These are phyloP conservation scores for Brachystomella parvula DNA, from an alignment of 1,140 invertebrate species.

Conservation along the genomic window DNA sequence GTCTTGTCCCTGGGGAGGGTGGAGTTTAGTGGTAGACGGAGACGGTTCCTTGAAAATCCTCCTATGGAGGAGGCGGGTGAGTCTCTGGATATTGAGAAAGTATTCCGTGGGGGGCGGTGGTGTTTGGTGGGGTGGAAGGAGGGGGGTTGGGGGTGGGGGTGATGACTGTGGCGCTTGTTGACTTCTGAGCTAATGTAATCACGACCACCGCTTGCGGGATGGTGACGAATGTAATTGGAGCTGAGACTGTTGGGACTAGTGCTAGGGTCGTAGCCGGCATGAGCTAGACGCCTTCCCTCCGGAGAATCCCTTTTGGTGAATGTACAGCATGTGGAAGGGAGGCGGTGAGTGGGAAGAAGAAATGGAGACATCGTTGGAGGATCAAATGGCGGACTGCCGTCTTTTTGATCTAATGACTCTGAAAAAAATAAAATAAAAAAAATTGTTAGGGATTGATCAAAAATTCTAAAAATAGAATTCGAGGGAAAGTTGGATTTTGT, in stretches of 20 bases:
- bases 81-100: neutral
- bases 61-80: neutral
- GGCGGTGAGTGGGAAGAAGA: neutral
- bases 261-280: neutral
- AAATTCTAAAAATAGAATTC: too few relatives aligned
- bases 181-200: neutral
- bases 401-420: slow-evolving; percentile 6
- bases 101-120: neutral
- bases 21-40: neutral
- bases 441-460: too few relatives aligned
- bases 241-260: neutral
- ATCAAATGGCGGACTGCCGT: neutral
- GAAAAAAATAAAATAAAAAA: neutral
- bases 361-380: neutral
- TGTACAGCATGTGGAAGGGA: slow-evolving; percentile 13
- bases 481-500: too few relatives aligned
- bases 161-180: slow-evolving; percentile 3
- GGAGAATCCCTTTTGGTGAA: slow-evolving; percentile 14
- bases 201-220: neutral
- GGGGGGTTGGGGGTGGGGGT: neutral
- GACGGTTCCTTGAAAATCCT: neutral
- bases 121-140: neutral
- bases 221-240: neutral
- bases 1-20: neutral
- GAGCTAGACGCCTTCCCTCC: neutral